Percentiles rank a stretch among this genome's conserved stretches.
Evolutionary conservation across 53 echinoderm and acorn worm species (phyloP).

Genomic region (Arbacia lixula): DNA sequence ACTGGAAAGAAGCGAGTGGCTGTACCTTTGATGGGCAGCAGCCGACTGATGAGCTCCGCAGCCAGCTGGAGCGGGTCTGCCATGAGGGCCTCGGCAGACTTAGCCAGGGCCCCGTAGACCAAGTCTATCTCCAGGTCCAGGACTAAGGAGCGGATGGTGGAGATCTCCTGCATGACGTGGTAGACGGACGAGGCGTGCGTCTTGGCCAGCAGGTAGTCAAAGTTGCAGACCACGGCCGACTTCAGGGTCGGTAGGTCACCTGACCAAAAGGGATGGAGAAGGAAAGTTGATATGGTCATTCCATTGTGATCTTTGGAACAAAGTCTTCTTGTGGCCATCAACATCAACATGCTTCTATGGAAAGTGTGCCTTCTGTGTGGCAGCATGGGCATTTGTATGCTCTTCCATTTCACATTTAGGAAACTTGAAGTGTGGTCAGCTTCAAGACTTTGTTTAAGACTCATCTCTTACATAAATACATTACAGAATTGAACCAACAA

Average conservation of each 20-base stretch:
- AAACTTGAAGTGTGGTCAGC: too few relatives aligned
- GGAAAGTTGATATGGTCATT: too few relatives aligned
- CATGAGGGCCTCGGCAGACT: slow-evolving; percentile 79
- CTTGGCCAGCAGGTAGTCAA: slow-evolving; percentile 96
- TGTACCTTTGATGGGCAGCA: slow-evolving; percentile 90
- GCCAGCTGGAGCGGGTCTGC: slow-evolving; percentile 95
- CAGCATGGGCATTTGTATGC: too few relatives aligned
- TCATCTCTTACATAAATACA: too few relatives aligned
- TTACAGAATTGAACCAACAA: too few relatives aligned
- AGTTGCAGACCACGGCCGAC: slow-evolving; percentile 86
- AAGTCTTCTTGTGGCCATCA: too few relatives aligned
- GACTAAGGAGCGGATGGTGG: slow-evolving; percentile 72
- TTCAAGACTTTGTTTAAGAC: too few relatives aligned
- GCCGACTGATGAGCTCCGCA: slow-evolving; percentile 91
- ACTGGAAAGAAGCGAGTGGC: too few relatives aligned
- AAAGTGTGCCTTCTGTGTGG: too few relatives aligned
- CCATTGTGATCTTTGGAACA: too few relatives aligned
- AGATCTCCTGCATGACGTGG: slow-evolving; percentile 87
- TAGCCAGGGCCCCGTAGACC: slow-evolving; percentile 76
- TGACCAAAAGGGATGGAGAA: slow-evolving; percentile 37
- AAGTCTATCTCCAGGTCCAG: slow-evolving; percentile 98
- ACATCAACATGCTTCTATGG: too few relatives aligned
- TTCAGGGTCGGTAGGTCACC: slow-evolving; percentile 86
- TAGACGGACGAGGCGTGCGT: slow-evolving; percentile 94
- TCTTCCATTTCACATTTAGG: too few relatives aligned